These are phyloP conservation scores for Megamerina dolium DNA, from an alignment of 2,888 invertebrate genomes.

Conservation along the genomic window DNA sequence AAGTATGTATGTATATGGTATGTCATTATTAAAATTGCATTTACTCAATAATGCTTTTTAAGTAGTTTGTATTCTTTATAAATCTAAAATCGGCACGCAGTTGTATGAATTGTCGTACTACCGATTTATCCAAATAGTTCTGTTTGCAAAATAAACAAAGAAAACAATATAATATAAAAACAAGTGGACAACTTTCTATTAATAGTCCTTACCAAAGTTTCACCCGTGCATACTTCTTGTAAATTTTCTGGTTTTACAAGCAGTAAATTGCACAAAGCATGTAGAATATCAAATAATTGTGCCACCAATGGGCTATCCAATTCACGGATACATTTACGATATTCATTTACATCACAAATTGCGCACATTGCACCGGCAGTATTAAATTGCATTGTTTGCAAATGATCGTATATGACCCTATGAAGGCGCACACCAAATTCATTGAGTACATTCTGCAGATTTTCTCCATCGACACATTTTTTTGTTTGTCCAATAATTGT, in stretches of 20 bases:
- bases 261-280: constrained; percentile 91
- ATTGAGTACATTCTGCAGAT: constrained; percentile 75
- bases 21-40: constrained; percentile 4
- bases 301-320: constrained; percentile 71
- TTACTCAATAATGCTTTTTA: constrained; percentile 54
- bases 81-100: constrained; percentile 87
- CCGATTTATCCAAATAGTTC: constrained; percentile 84
- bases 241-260: constrained; percentile 94
- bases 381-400: constrained; percentile 90
- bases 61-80: constrained; percentile 64
- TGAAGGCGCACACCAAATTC: constrained; percentile 92
- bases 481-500: constrained; percentile 70
- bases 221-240: constrained; percentile 89
- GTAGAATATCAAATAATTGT: constrained; percentile 89
- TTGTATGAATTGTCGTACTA: constrained; percentile 89
- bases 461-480: constrained; percentile 84
- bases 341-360: constrained; percentile 97
- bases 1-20: background rate
- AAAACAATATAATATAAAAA: constrained; percentile 37
- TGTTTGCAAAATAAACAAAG: too few relatives aligned
- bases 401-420: constrained; percentile 87
- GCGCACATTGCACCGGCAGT: constrained; percentile 95
- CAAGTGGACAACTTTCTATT: too few relatives aligned
- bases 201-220: constrained; percentile 70
- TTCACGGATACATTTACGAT: constrained; percentile 75